Conservation (phyloP, 2,113 vertebrate species). For the Coptodon rendalli region DNA sequence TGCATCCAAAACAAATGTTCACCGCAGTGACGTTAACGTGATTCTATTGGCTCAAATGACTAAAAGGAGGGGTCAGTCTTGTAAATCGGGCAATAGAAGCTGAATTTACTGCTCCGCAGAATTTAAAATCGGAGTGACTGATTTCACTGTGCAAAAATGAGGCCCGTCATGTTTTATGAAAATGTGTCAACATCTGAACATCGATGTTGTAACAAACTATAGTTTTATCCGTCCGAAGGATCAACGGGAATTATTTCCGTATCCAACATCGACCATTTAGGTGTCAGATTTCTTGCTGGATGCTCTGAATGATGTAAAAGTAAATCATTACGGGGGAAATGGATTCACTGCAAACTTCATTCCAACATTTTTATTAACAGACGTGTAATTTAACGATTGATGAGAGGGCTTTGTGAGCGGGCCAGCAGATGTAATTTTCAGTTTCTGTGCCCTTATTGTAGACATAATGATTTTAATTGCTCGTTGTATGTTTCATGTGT, state of each 20-base stretch:
- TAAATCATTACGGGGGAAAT: not conserved
- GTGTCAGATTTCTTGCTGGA: not conserved
- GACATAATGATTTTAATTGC: not conserved
- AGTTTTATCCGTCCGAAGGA: not conserved
- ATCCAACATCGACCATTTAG: not conserved
- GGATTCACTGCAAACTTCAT: not conserved
- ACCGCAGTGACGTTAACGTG: accelerated
- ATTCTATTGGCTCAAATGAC: not conserved
- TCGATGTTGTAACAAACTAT: not conserved
- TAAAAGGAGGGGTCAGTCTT: not conserved
- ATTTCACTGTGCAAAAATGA: accelerated
- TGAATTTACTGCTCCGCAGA: accelerated
- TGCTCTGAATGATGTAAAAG: not conserved
- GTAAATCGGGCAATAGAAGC: not conserved
- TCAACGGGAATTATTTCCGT: not conserved
- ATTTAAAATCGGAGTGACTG: not conserved
- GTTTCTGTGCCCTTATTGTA: not conserved
- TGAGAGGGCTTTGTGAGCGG: not conserved
- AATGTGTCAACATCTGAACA: too few species aligned
- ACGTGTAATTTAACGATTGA: not conserved
- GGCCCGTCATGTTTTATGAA: not conserved
- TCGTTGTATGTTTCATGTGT: not conserved
- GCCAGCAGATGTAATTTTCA: not conserved
- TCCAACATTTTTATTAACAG: not conserved
- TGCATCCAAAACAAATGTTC: not conserved